Evolutionary conservation across 2,888 invertebrate species (phyloP).

Genomic region (Thereva nobilitata): DNA sequence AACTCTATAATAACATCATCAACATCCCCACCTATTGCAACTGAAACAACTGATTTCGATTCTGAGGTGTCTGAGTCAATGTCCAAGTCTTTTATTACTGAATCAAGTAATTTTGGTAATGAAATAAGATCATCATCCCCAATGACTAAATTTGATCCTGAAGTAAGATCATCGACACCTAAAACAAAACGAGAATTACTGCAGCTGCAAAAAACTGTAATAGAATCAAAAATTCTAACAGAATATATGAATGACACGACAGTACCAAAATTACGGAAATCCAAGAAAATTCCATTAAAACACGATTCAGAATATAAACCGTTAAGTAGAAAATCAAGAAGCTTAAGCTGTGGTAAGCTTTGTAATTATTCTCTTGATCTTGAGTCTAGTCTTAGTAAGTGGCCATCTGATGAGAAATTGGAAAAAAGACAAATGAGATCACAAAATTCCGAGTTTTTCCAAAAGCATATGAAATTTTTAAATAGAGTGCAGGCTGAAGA

Average conservation of each 20-base stretch:
- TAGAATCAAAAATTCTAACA: conserved; percentile 69
- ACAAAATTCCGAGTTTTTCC: conserved; percentile 67
- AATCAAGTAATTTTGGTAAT: conserved; percentile 5
- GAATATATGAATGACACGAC: conserved; percentile 62
- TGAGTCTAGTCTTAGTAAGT: conserved; percentile 31
- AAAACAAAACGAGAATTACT: conserved; percentile 64
- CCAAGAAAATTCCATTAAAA: conserved; percentile 42
- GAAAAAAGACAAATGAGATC: conserved; percentile 62
- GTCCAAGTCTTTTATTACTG: not conserved
- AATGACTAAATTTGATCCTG: not conserved
- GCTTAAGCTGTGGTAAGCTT: conserved; percentile 49
- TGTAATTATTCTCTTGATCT: conserved; percentile 36
- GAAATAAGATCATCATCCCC: no score
- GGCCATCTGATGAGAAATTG: conserved; percentile 38
- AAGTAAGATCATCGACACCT: conserved; percentile 44
- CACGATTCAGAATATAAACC: conserved; percentile 27
- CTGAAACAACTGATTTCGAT: no score
- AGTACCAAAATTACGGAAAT: conserved; percentile 60
- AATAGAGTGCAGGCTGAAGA: conserved; percentile 60
- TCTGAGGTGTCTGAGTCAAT: not conserved
- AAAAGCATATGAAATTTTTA: conserved; percentile 66
- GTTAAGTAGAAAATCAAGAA: conserved; percentile 48
- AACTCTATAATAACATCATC: no score
- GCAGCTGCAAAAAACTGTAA: conserved; percentile 68
- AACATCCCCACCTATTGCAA: no score